A percentile compares a stretch with the other conserved stretches of the same genome.
Conservation (phyloP, 2,888 invertebrate species). For the Dusona sp. region DNA sequence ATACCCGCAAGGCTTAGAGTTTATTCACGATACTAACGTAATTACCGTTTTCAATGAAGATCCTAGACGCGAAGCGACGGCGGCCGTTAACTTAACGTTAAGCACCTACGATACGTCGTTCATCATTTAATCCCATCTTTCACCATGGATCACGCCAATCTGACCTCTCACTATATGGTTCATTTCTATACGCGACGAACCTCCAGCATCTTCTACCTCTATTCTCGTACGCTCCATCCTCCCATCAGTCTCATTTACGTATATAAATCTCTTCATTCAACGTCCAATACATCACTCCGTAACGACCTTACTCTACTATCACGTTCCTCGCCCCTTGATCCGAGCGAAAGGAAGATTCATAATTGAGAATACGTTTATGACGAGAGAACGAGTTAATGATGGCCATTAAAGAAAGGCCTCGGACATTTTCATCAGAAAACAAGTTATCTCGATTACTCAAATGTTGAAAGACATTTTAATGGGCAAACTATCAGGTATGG, state of each 20-base stretch:
- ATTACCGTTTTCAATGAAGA: constrained; percentile 71
- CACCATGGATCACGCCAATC: constrained; percentile 44
- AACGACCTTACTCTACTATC: constrained; percentile 41
- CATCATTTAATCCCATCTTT: constrained; percentile 67
- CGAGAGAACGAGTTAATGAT: not conserved
- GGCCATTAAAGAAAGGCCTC: not conserved
- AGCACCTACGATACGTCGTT: constrained; percentile 63
- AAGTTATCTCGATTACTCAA: not conserved
- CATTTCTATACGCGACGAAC: constrained; percentile 42
- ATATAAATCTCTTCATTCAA: constrained; percentile 64
- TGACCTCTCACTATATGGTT: constrained; percentile 56
- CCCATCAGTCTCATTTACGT: constrained; percentile 64
- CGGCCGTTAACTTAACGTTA: constrained; percentile 48
- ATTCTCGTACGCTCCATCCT: not conserved
- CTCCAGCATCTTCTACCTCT: constrained; percentile 38
- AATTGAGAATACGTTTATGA: constrained; percentile 27
- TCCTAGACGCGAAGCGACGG: constrained; percentile 59
- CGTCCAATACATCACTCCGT: constrained; percentile 59
- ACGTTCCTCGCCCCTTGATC: not conserved
- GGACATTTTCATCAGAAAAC: constrained; percentile 38
- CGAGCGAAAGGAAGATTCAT: constrained; percentile 19
- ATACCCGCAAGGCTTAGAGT: constrained; percentile 35
- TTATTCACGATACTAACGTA: constrained; percentile 56
- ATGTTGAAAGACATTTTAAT: not conserved
- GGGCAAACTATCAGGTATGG: not conserved